These are phyloP conservation scores for Martes martes DNA, from an alignment of 2,113 vertebrate species.

Conservation along the genomic window DNA sequence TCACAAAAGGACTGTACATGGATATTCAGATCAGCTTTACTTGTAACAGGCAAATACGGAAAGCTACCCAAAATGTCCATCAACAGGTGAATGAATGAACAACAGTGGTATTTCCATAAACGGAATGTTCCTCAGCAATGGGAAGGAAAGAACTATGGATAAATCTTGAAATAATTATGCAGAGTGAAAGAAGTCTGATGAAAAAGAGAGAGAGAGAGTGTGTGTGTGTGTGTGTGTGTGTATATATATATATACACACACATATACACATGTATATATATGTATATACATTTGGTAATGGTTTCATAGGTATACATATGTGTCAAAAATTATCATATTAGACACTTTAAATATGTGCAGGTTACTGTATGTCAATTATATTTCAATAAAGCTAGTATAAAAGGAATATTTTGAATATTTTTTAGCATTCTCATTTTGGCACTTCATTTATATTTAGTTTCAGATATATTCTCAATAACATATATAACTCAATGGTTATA, in stretches of 20 bases:
- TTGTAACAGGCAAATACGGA: background rate
- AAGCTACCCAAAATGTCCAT: background rate
- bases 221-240: too few relatives aligned
- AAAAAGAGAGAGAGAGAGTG: background rate
- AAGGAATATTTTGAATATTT: background rate
- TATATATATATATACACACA: too few relatives aligned
- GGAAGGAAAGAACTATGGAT: background rate
- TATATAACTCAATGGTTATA: background rate
- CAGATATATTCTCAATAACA: background rate
- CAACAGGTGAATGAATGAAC: slow-evolving; percentile 6
- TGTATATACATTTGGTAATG: background rate
- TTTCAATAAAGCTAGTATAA: background rate
- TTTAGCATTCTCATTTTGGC: slow-evolving; percentile 5
- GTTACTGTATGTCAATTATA: background rate
- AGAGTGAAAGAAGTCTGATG: background rate
- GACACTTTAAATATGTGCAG: background rate
- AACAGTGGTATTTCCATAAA: background rate
- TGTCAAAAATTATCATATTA: background rate
- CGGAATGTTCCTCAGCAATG: background rate
- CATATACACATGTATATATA: too few relatives aligned
- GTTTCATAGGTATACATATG: background rate
- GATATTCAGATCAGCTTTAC: background rate
- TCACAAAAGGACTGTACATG: background rate
- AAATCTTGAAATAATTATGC: background rate
- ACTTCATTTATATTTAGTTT: background rate